phyloP scores from a whole-genome alignment of 2,888 invertebrate genomes.

The Pogonocherus hispidulus region DNA sequence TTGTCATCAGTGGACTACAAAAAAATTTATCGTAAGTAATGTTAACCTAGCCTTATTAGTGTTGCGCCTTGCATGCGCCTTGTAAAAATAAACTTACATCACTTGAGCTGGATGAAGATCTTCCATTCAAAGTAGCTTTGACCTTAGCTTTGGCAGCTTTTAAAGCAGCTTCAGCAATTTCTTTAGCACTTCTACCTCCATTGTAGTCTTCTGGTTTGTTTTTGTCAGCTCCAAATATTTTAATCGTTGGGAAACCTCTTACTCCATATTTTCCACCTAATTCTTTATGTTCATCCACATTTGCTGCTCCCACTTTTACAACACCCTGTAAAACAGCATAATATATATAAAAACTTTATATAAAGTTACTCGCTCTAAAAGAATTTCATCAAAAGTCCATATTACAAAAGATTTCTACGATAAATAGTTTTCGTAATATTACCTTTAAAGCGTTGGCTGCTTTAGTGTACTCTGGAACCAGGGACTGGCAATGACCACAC shows the following conservation, averaged over 20 bases:
- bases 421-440: no score
- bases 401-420: no score
- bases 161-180: slow-evolving; percentile 88
- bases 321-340: slow-evolving; percentile 82
- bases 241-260: slow-evolving; percentile 95
- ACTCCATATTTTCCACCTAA: slow-evolving; percentile 86
- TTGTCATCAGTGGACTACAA: slow-evolving; percentile 65
- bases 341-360: slow-evolving; percentile 28
- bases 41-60: neutral
- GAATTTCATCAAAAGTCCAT: no score
- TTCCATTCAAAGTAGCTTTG: slow-evolving; percentile 75
- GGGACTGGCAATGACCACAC: slow-evolving; percentile 92
- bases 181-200: slow-evolving; percentile 88
- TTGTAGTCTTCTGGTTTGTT: slow-evolving; percentile 86
- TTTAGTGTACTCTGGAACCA: slow-evolving; percentile 95
- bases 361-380: neutral
- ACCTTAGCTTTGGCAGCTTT: slow-evolving; percentile 83
- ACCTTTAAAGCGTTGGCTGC: slow-evolving; percentile 93
- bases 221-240: slow-evolving; percentile 91
- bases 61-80: no score
- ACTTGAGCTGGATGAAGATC: slow-evolving; percentile 60
- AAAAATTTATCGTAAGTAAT: neutral
- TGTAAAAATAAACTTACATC: slow-evolving; percentile 44
- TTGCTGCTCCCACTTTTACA: slow-evolving; percentile 93
- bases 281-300: slow-evolving; percentile 91